Conservation (phyloP, 2,888 invertebrate species). For the Perdita meconis region DNA sequence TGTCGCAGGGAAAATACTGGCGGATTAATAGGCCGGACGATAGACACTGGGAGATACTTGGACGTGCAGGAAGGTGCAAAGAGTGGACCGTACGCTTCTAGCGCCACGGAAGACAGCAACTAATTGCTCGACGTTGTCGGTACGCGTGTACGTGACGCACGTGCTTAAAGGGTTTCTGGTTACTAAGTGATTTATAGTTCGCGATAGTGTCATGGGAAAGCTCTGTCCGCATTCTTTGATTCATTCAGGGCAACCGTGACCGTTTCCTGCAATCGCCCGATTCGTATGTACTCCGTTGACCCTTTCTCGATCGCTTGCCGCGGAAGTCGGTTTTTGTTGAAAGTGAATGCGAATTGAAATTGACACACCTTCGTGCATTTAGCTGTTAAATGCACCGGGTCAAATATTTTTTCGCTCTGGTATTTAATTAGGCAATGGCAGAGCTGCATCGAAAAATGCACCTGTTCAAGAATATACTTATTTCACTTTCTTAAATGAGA, state of each 20-base stretch:
- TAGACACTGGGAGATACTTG: constrained; percentile 16
- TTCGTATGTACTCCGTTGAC: background rate
- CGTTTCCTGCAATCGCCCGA: constrained; percentile 23
- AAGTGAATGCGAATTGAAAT: too few relatives aligned
- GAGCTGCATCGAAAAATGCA: too few relatives aligned
- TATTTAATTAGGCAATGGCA: too few relatives aligned
- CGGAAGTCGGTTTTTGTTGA: too few relatives aligned
- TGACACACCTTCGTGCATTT: too few relatives aligned
- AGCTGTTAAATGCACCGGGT: too few relatives aligned
- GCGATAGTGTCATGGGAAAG: constrained; percentile 40
- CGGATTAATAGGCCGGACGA: constrained; percentile 19
- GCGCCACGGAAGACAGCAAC: constrained; percentile 48
- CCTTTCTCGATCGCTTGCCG: constrained; percentile 3
- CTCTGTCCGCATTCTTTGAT: constrained; percentile 26
- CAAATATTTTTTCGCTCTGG: too few relatives aligned
- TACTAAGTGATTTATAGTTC: constrained; percentile 51
- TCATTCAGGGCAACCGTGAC: constrained; percentile 14
- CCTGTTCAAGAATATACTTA: too few relatives aligned
- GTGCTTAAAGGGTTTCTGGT: constrained; percentile 57
- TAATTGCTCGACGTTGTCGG: constrained; percentile 60
- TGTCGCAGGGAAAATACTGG: background rate
- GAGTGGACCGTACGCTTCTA: constrained; percentile 26
- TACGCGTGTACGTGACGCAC: constrained; percentile 54
- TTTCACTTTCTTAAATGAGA: too few relatives aligned
- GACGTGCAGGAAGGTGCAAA: constrained; percentile 10